phyloP scores from a whole-genome alignment of 2,888 invertebrate genomes.

The Thymelicus acteon region DNA sequence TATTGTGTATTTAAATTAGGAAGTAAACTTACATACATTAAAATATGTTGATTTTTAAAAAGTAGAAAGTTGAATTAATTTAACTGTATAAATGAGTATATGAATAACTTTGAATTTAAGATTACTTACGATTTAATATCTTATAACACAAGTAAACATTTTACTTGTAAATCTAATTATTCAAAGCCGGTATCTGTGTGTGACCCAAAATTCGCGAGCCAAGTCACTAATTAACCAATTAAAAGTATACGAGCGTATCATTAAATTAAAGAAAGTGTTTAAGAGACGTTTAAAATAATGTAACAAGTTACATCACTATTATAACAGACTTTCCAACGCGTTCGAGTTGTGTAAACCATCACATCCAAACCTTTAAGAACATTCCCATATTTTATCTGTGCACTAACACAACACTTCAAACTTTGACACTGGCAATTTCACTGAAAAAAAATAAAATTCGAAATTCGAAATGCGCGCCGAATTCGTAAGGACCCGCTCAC shows the following conservation, averaged over 20 bases:
- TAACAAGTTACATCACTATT: slow-evolving; percentile 44
- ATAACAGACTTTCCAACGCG: slow-evolving; percentile 47
- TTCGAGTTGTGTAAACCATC: slow-evolving; percentile 50
- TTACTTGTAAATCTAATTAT: slow-evolving; percentile 27
- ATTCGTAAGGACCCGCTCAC: slow-evolving; percentile 79
- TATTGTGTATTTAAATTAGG: not conserved
- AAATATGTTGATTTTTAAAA: not conserved
- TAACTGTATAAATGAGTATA: not conserved
- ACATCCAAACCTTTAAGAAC: slow-evolving; percentile 46
- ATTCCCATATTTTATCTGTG: slow-evolving; percentile 44
- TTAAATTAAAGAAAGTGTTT: slow-evolving; percentile 36
- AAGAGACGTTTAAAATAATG: slow-evolving; percentile 31
- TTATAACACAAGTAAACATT: slow-evolving; percentile 12
- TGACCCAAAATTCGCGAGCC: slow-evolving; percentile 31
- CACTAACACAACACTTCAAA: slow-evolving; percentile 50
- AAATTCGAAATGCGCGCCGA: slow-evolving; percentile 71
- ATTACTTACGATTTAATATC: not conserved
- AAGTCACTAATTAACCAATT: slow-evolving; percentile 35
- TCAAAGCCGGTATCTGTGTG: slow-evolving; percentile 14
- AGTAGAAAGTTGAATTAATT: slow-evolving; percentile 12
- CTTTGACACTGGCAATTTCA: slow-evolving; percentile 49
- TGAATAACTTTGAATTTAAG: slow-evolving; percentile 6
- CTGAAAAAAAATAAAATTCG: slow-evolving; percentile 46
- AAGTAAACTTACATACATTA: not conserved
- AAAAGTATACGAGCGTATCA: slow-evolving; percentile 27